phyloP scores from a whole-genome alignment of 2,888 invertebrate genomes.

The Rhingia rostrata region DNA sequence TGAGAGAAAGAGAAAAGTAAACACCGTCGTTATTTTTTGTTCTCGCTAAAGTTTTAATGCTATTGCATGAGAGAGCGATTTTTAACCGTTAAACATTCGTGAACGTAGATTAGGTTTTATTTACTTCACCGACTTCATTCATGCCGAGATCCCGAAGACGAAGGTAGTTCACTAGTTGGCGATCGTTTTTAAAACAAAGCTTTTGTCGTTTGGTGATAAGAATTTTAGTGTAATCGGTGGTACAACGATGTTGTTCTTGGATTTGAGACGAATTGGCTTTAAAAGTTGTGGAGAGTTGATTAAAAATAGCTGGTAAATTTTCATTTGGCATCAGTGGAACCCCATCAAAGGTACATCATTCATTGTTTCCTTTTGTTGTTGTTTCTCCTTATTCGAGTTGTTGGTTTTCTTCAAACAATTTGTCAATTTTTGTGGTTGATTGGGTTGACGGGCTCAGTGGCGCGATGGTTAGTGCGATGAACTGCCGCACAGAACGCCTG shows the following conservation, averaged over 20 bases:
- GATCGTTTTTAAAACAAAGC: conserved; percentile 4
- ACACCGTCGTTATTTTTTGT: no score
- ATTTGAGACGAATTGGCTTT: no score
- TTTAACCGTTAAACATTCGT: not conserved
- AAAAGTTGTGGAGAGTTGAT: not conserved
- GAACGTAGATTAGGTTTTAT: not conserved
- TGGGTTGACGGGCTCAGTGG: no score
- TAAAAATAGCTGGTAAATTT: not conserved
- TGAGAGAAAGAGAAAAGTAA: no score
- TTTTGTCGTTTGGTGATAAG: not conserved
- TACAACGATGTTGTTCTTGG: not conserved
- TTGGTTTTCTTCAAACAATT: not conserved
- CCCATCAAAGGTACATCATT: not conserved
- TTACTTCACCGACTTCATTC: no score
- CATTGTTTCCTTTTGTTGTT: not conserved
- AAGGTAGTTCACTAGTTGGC: no score
- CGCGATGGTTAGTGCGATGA: no score
- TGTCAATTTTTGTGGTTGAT: no score
- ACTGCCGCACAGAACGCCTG: no score
- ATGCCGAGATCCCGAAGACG: no score
- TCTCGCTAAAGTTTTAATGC: not conserved
- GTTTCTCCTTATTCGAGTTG: not conserved
- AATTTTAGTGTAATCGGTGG: conserved; percentile 1
- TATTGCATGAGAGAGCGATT: no score
- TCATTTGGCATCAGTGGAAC: not conserved